phyloP scores from a whole-genome alignment of 2,888 invertebrate genomes.

The Heteromurus nitidus region DNA sequence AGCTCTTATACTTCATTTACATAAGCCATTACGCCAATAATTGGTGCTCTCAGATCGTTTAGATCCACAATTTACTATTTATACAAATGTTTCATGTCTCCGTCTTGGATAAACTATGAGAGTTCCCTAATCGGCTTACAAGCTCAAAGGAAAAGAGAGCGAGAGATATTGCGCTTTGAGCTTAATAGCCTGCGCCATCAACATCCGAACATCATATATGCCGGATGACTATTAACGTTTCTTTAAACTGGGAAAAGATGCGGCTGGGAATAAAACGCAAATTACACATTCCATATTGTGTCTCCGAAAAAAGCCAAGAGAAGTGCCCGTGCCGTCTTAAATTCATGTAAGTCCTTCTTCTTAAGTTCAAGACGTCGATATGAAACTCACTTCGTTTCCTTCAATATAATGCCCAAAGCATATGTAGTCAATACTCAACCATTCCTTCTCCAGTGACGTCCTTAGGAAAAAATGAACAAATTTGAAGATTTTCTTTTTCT shows the following conservation, averaged over 20 bases:
- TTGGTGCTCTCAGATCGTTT: neutral
- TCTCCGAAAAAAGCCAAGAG: no score
- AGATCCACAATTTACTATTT: conserved; percentile 9
- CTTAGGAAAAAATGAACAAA: neutral
- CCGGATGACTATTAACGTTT: neutral
- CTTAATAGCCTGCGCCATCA: neutral
- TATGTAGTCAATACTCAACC: neutral
- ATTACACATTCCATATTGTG: no score
- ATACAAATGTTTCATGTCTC: conserved; percentile 18
- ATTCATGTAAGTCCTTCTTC: neutral
- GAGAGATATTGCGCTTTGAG: neutral
- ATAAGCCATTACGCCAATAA: conserved; percentile 27
- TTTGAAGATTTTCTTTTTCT: neutral
- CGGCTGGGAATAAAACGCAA: no score
- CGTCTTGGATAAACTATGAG: neutral
- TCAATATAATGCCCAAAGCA: neutral
- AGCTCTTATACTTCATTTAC: conserved; percentile 6
- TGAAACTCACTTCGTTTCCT: neutral
- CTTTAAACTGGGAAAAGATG: no score
- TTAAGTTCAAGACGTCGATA: neutral
- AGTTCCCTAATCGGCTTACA: no score
- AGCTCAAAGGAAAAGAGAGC: neutral
- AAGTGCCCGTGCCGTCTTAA: neutral
- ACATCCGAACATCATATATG: neutral
- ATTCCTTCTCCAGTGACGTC: neutral